Percentiles rank a stretch among this genome's conserved stretches.
Evolutionary conservation across 2,113 vertebrate genomes (phyloP).

Genomic region (Corvus cornix): DNA sequence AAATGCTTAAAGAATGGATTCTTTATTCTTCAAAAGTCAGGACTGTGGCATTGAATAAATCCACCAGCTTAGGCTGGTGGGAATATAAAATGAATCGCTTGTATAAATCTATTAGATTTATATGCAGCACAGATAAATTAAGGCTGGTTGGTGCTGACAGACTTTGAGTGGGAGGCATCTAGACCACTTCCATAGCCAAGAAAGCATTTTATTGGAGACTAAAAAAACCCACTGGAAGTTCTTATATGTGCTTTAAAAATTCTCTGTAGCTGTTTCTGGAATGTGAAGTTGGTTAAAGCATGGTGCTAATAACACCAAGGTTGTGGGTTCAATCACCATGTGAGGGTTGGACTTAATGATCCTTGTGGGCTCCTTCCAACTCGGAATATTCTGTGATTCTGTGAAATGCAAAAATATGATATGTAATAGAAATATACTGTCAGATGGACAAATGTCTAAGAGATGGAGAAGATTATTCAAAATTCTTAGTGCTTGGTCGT

Average conservation of each 20-base stretch:
- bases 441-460: not conserved
- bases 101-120: not conserved
- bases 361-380: not conserved
- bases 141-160: not conserved
- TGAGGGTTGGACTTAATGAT: not conserved
- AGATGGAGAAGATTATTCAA: not conserved
- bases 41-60: not conserved
- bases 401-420: not conserved
- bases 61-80: not conserved
- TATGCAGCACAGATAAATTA: not conserved
- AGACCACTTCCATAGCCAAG: not conserved
- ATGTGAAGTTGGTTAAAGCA: not conserved
- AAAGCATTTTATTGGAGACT: not conserved
- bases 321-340: accelerated
- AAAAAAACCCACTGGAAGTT: not conserved
- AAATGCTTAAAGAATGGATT: not conserved
- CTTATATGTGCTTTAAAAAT: not conserved
- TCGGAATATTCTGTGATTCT: not conserved
- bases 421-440: not conserved
- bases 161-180: not conserved
- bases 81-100: not conserved
- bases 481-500: not conserved
- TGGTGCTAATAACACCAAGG: not conserved
- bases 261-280: not conserved
- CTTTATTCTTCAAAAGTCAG: not conserved